Evolutionary conservation across 1,140 invertebrate genomes (phyloP).

Genomic region (Trichonephila inaurata): DNA sequence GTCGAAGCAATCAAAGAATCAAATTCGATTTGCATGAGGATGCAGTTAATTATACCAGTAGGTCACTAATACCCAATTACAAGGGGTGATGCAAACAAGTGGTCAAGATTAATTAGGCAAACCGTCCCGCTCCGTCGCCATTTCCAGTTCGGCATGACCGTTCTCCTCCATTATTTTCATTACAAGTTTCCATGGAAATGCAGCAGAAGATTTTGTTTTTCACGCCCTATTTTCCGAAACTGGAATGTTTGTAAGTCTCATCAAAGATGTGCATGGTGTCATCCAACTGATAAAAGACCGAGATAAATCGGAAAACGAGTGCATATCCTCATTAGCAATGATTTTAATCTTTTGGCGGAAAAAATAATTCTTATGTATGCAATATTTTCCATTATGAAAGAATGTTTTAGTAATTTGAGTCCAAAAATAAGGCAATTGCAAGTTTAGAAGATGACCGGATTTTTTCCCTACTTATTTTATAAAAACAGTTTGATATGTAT

Average conservation of each 20-base stretch:
- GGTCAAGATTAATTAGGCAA: slow-evolving; percentile 57
- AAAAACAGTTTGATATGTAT: too few relatives aligned
- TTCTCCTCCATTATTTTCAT: neutral
- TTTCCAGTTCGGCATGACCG: neutral
- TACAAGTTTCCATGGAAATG: neutral
- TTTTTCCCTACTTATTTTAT: too few relatives aligned
- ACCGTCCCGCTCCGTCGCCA: slow-evolving; percentile 12
- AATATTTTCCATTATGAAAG: too few relatives aligned
- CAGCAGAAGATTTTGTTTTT: neutral
- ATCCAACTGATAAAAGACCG: neutral
- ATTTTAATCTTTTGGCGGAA: neutral
- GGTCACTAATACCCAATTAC: slow-evolving; percentile 26
- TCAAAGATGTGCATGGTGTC: slow-evolving; percentile 17
- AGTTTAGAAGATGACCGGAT: too few relatives aligned
- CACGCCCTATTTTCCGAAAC: slow-evolving; percentile 6
- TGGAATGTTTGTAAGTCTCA: neutral
- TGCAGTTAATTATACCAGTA: slow-evolving; percentile 12
- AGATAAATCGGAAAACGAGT: slow-evolving; percentile 13
- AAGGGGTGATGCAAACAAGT: slow-evolving; percentile 3
- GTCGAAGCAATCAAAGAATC: neutral
- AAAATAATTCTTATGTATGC: too few relatives aligned
- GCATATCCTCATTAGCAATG: neutral
- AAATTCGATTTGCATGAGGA: neutral
- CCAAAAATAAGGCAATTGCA: too few relatives aligned
- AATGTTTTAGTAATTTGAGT: too few relatives aligned